Conservation (phyloP, 2,797 vertebrate species). For the Squalus acanthias region DNA sequence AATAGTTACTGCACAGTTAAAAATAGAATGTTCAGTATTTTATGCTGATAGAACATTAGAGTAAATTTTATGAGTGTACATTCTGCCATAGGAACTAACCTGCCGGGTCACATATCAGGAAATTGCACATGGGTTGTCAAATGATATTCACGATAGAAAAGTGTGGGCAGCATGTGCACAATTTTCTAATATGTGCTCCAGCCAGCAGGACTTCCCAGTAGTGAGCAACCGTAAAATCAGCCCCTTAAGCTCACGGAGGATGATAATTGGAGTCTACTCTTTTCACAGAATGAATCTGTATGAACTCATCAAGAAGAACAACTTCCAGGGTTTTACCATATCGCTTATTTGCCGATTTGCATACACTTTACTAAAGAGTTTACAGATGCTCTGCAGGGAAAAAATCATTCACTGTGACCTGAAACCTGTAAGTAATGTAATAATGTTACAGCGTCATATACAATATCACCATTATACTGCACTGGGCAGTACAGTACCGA, state of each 20-base stretch:
- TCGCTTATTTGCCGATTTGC: conserved; percentile 78
- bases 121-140: background rate
- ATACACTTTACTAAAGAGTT: conserved; percentile 77
- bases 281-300: conserved; percentile 81
- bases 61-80: background rate
- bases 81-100: background rate
- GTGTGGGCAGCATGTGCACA: background rate
- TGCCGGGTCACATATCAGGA: background rate
- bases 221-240: background rate
- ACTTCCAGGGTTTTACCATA: conserved; percentile 87
- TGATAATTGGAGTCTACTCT: conserved; percentile 38
- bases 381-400: conserved; percentile 84
- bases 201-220: background rate
- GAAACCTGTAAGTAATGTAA: conserved; percentile 70
- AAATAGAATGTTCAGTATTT: background rate
- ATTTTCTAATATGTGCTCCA: background rate
- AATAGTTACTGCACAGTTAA: background rate
- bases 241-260: background rate
- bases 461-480: background rate
- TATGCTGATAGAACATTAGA: background rate
- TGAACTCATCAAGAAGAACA: conserved; percentile 88
- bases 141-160: background rate
- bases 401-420: conserved; percentile 93
- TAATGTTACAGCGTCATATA: background rate
- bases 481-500: background rate